Conservation (phyloP, 2,888 invertebrate species). For the Lissonota sp. region DNA sequence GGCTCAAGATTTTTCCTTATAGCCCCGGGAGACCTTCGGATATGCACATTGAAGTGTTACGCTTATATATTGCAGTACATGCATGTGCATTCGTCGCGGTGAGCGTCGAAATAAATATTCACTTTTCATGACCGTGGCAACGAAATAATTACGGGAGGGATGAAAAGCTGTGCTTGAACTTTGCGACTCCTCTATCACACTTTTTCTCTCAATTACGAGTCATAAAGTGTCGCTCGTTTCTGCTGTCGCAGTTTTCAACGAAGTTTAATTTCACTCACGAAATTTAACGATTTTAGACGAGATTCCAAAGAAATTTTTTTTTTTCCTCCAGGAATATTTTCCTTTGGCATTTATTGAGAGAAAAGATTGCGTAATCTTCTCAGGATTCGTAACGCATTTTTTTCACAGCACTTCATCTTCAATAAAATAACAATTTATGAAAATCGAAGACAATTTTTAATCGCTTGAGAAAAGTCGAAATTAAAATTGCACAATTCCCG, state of each 20-base stretch:
- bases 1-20: constrained; percentile 33
- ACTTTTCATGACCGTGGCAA: constrained; percentile 58
- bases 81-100: not conserved
- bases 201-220: constrained; percentile 26
- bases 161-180: constrained; percentile 29
- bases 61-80: not conserved
- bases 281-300: too few relatives aligned
- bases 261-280: too few relatives aligned
- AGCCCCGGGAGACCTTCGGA: constrained; percentile 33
- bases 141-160: constrained; percentile 50
- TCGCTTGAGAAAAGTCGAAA: too few relatives aligned
- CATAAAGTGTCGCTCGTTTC: too few relatives aligned
- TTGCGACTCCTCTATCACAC: not conserved
- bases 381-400: not conserved
- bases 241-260: too few relatives aligned
- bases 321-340: too few relatives aligned
- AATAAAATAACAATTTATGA: too few relatives aligned
- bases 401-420: not conserved
- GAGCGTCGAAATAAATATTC: constrained; percentile 49
- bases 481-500: too few relatives aligned
- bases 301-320: too few relatives aligned
- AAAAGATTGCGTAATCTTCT: not conserved
- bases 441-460: too few relatives aligned
- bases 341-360: too few relatives aligned
- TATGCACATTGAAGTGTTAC: not conserved